Conservation (phyloP, 1,140 invertebrate species). For the Trinorchestia longiramus region DNA sequence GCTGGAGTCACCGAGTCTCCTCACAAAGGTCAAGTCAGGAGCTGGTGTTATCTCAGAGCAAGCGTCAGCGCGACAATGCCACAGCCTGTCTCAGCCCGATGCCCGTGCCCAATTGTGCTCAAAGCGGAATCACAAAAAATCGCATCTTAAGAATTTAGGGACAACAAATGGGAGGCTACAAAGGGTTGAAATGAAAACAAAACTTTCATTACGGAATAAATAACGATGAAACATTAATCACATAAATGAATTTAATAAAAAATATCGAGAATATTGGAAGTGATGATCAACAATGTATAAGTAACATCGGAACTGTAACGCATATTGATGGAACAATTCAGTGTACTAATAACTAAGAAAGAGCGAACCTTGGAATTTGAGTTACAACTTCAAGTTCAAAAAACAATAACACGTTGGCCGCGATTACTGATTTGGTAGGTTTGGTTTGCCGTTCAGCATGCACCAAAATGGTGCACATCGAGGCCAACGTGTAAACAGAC, state of each 20-base stretch:
- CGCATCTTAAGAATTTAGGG: not conserved
- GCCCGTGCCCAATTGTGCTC: not conserved
- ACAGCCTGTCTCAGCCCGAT: not conserved
- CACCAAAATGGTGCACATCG: too few relatives aligned
- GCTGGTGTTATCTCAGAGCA: constrained; percentile 7
- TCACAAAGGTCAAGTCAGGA: constrained; percentile 32
- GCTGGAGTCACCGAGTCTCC: not conserved
- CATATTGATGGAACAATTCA: not conserved
- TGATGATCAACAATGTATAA: not conserved
- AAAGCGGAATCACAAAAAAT: not conserved
- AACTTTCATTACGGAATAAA: not conserved
- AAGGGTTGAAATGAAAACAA: not conserved
- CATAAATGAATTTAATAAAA: not conserved
- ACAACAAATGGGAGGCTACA: not conserved
- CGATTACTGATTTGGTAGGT: too few relatives aligned
- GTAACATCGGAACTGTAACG: not conserved
- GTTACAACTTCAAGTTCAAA: not conserved
- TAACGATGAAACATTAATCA: not conserved
- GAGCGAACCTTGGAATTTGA: not conserved
- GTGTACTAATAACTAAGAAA: not conserved
- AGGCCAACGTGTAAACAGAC: too few relatives aligned
- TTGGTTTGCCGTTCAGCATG: too few relatives aligned
- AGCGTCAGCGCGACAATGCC: constrained; percentile 24
- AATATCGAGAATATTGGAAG: not conserved
- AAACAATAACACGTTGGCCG: too few relatives aligned